Percentiles rank a stretch among this genome's conserved stretches.
Conservation (phyloP, 2,888 invertebrate genomes). For the Diloba caeruleocephala region DNA sequence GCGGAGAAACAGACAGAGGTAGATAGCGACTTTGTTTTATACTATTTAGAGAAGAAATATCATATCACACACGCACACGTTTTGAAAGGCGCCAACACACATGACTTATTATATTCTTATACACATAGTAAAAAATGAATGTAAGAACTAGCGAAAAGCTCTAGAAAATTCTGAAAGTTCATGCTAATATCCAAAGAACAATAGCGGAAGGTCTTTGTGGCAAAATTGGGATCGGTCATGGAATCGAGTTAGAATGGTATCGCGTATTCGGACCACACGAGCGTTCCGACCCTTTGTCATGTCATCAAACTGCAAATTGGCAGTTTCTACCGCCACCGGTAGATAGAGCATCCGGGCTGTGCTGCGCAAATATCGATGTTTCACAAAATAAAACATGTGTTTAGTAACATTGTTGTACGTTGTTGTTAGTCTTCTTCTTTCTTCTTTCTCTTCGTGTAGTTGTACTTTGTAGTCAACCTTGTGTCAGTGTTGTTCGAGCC, state of each 20-base stretch:
- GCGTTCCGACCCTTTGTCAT: constrained; percentile 75
- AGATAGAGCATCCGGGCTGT: constrained; percentile 51
- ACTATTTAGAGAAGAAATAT: too few species aligned
- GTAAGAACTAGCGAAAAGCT: constrained; percentile 1
- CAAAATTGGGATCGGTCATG: constrained; percentile 66
- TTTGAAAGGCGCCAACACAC: too few species aligned
- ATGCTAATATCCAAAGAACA: constrained; percentile 42
- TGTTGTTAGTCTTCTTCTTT: constrained; percentile 9
- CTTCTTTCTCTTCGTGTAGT: too few species aligned
- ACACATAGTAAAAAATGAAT: constrained; percentile 4
- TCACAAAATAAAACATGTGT: constrained; percentile 39
- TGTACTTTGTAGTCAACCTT: too few species aligned
- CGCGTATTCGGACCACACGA: constrained; percentile 54
- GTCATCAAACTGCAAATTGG: constrained; percentile 84
- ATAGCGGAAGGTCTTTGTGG: constrained; percentile 63
- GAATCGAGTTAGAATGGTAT: constrained; percentile 71
- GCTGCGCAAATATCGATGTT: constrained; percentile 30
- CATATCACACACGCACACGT: too few species aligned
- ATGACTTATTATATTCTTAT: too few species aligned
- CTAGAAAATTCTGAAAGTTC: constrained; percentile 20
- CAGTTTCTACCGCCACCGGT: constrained; percentile 63
- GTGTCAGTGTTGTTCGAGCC: too few species aligned
- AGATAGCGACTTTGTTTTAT: too few species aligned
- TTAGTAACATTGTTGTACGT: constrained; percentile 24
- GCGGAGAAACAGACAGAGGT: too few species aligned